Base-by-base conservation (phyloP, 2,113 vertebrate species). In the Alosa alosa region DNA sequence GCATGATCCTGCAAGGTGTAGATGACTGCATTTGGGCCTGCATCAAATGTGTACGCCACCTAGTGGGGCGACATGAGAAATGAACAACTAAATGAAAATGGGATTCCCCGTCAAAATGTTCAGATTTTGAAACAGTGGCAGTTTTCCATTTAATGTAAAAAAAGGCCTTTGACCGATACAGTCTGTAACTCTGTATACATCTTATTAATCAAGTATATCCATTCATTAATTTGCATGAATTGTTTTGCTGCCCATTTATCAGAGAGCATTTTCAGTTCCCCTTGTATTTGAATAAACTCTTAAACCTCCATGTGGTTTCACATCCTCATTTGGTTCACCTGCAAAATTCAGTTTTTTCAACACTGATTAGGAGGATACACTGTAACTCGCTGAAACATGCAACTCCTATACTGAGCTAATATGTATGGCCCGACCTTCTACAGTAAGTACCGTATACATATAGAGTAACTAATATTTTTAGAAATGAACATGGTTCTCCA, bases 11-110 rank as follows among this genome's bases (percentile, higher is more conserved):
- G 94, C 84, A 97, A 92, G 1, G 90, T 90, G 88, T 97, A 99
- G 93, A 99, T 93, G 75, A 99, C 97, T 0, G 98, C 98, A 0
- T 99, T 99, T 86, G 98, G 97, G 25, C 98, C 98, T 0, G 98
- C 98, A 0, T 99, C 98, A 9, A 99, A 99, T 0, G 96, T 97
- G 91, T 99, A 99, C 0, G 96, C 96, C 20, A 96, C 96, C 97
- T 98, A 85, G 2, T 83, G 39, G 57, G 55, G 86, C 49, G 84
- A 36, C 89, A 86, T 83, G 15, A 88, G 2, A n/a, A 20, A 31
- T 9, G 22, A 84, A 60, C 49, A 87, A 4, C 81, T 31, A 88
- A 4, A 18, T 5, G 6, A 25, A 11, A 31, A 72, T 10, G 55
- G 15, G 13, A 20, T 57, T 18, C 50, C 17, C 50, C 17, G 15